phyloP scores from a whole-genome alignment of 2,888 invertebrate species.

The Unio delphinus region DNA sequence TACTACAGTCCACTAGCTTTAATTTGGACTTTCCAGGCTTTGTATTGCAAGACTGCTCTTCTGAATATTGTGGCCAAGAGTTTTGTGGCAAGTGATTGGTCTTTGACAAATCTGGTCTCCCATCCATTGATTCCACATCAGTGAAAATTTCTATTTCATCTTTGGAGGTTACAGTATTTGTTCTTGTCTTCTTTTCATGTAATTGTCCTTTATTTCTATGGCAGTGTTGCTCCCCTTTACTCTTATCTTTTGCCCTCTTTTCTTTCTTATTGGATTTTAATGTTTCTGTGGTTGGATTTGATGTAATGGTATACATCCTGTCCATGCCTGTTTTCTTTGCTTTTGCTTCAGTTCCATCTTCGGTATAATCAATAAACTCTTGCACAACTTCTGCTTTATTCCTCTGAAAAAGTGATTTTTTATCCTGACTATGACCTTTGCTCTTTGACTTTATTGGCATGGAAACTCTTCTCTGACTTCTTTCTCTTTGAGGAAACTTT shows the following conservation, averaged over 20 bases:
- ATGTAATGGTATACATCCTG: too few relatives aligned
- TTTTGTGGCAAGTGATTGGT: neutral
- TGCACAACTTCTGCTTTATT: too few relatives aligned
- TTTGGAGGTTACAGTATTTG: neutral
- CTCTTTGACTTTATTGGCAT: too few relatives aligned
- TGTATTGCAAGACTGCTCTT: too few relatives aligned
- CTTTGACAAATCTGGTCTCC: conserved; percentile 1
- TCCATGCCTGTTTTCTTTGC: too few relatives aligned
- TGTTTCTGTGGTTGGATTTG: neutral
- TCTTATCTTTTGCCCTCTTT: conserved; percentile 1
- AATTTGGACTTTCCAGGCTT: too few relatives aligned
- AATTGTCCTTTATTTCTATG: neutral
- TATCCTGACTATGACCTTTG: too few relatives aligned
- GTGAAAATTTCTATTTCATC: conserved; percentile 1
- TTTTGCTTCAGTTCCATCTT: too few relatives aligned
- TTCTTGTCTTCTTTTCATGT: neutral
- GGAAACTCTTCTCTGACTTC: too few relatives aligned
- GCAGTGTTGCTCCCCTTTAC: neutral
- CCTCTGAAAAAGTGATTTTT: too few relatives aligned
- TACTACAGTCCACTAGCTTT: neutral
- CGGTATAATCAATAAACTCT: too few relatives aligned
- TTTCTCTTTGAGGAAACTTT: too few relatives aligned
- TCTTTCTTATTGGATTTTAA: conserved; percentile 2
- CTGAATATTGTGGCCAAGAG: neutral
- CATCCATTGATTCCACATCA: neutral